phyloP scores from a whole-genome alignment of 37 sponge, comb jelly and placozoan species.

The Cliona cf. orientalis region DNA sequence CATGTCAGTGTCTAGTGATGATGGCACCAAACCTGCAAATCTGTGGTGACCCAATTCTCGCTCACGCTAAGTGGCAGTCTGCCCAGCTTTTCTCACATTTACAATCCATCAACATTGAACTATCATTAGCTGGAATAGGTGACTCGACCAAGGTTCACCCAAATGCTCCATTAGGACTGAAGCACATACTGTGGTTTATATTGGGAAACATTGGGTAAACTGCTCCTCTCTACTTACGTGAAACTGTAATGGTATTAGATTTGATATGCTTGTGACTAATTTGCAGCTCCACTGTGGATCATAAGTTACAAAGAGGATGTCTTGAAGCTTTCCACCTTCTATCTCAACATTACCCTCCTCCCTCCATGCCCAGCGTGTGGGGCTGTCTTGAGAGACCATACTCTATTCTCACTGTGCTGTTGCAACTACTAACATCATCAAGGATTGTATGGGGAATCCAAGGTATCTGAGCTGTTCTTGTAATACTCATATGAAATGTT shows the following conservation, averaged over 20 bases:
- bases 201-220: conserved; percentile 30
- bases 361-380: conserved; percentile 49
- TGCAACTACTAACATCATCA: conserved; percentile 31
- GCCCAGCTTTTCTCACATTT: conserved; percentile 23
- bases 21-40: conserved; percentile 37
- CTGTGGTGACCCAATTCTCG: conserved; percentile 4
- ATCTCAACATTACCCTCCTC: conserved; percentile 58
- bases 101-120: neutral
- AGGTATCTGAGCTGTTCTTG: neutral
- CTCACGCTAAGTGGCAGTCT: conserved; percentile 25
- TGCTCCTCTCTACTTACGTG: neutral
- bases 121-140: conserved; percentile 47
- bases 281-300: conserved; percentile 37
- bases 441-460: conserved; percentile 43
- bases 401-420: conserved; percentile 12
- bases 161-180: conserved; percentile 31
- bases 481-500: neutral
- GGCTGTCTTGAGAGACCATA: conserved; percentile 19
- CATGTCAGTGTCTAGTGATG: conserved; percentile 25
- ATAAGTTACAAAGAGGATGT: conserved; percentile 49
- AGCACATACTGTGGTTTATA: conserved; percentile 43
- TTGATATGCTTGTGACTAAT: neutral
- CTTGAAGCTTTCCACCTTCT: conserved; percentile 58
- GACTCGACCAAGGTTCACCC: conserved; percentile 18
- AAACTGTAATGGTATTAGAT: neutral